phyloP scores from a whole-genome alignment of 2,888 invertebrate genomes.

The Elysia crispata region DNA sequence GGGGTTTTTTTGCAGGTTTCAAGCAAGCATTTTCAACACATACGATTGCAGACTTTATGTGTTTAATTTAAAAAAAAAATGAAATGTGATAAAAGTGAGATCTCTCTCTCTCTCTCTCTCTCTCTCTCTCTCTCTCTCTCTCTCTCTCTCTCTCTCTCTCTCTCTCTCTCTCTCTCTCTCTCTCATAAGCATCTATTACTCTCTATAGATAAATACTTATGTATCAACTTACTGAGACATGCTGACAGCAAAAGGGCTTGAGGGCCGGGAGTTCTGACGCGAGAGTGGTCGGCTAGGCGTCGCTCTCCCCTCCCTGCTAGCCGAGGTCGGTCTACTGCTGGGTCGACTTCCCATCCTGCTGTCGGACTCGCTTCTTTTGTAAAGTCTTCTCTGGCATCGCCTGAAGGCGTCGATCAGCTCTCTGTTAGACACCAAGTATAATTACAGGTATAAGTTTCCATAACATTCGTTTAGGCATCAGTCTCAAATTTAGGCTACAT shows the following conservation, averaged over 20 bases:
- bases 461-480: background rate
- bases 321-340: background rate
- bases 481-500: background rate
- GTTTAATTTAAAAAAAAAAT: too few relatives aligned
- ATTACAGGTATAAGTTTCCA: background rate
- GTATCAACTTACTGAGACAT: constrained; percentile 23
- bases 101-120: too few relatives aligned
- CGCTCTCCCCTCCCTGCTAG: too few relatives aligned
- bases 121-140: too few relatives aligned
- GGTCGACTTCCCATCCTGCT: background rate
- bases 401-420: constrained; percentile 24
- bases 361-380: background rate
- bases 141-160: too few relatives aligned
- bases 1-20: too few relatives aligned
- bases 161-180: too few relatives aligned
- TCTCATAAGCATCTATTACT: too few relatives aligned
- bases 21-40: too few relatives aligned
- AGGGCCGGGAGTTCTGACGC: constrained; percentile 5
- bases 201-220: too few relatives aligned
- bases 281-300: background rate
- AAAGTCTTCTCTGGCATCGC: background rate
- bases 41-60: too few relatives aligned
- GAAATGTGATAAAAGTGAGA: too few relatives aligned
- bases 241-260: constrained; percentile 17
- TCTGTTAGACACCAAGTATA: background rate